Percentiles rank a stretch among this genome's conserved stretches.
Evolutionary conservation across 1,140 invertebrate species (phyloP).

Genomic region (Monomorium pharaonis): DNA sequence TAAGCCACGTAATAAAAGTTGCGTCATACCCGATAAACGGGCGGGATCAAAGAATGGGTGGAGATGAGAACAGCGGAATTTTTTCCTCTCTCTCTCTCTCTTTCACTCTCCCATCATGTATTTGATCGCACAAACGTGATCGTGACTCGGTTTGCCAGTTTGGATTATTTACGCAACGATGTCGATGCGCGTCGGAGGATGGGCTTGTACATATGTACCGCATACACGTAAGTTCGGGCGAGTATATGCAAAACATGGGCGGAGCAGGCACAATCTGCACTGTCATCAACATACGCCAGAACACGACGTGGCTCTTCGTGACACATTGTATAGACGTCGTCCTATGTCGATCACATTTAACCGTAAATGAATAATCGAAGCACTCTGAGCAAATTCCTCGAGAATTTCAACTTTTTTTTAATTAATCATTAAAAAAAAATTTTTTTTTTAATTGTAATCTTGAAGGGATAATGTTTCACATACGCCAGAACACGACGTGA

Average conservation of each 20-base stretch:
- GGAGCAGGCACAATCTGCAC: conserved; percentile 78
- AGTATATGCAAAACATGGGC: conserved; percentile 79
- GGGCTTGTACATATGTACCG: conserved; percentile 56
- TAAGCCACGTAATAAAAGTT: conserved; percentile 56
- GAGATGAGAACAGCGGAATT: conserved; percentile 43
- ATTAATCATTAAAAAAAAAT: neutral
- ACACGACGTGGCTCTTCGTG: conserved; percentile 68
- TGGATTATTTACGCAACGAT: conserved; percentile 70
- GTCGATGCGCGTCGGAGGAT: conserved; percentile 58
- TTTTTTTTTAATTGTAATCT: neutral
- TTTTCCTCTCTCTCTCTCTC: neutral
- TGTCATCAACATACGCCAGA: conserved; percentile 79
- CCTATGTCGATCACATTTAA: conserved; percentile 35
- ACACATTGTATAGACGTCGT: conserved; percentile 70
- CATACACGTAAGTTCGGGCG: conserved; percentile 66
- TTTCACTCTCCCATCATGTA: neutral
- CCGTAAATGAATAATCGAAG: conserved; percentile 36
- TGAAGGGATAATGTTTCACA: conserved; percentile 43
- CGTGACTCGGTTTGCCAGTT: conserved; percentile 37
- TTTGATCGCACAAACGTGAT: conserved; percentile 23
- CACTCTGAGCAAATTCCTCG: conserved; percentile 21
- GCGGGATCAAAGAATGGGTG: conserved; percentile 37
- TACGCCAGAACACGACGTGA: conserved; percentile 71
- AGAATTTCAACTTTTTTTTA: neutral
- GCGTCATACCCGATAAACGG: conserved; percentile 45